Percentiles rank a stretch among this genome's conserved stretches.
Evolutionary conservation across 1,140 invertebrate species (phyloP).

Genomic region (Tigriopus japonicus): DNA sequence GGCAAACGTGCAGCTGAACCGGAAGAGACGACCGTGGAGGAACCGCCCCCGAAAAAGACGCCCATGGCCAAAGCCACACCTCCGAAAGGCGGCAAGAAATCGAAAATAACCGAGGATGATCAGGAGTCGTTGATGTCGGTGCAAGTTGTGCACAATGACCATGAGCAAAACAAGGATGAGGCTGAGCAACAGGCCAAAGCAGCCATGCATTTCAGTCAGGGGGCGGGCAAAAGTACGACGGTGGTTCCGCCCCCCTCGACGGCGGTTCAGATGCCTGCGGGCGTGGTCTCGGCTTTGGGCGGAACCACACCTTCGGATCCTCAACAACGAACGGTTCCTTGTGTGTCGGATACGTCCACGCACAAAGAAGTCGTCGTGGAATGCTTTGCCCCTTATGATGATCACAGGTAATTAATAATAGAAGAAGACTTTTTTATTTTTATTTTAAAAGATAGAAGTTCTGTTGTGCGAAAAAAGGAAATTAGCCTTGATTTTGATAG

Average conservation of each 20-base stretch:
- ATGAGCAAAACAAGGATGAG: not conserved
- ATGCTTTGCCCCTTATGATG: conserved; percentile 14
- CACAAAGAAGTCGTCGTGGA: conserved; percentile 9
- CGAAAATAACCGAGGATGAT: not conserved
- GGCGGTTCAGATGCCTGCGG: not conserved
- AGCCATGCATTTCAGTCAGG: too few species aligned
- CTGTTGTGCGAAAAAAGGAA: too few species aligned
- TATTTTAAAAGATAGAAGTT: too few species aligned
- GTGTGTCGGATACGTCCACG: not conserved
- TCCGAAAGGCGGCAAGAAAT: not conserved
- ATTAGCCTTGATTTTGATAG: too few species aligned
- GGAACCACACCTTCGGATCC: not conserved
- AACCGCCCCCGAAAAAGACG: not conserved
- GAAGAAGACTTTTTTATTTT: not conserved
- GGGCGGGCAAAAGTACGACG: not conserved
- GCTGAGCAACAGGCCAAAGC: not conserved
- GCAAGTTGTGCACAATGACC: not conserved
- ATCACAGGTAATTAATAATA: not conserved
- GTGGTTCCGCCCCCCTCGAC: too few species aligned
- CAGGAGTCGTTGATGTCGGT: not conserved
- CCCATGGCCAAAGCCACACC: not conserved
- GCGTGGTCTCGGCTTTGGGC: not conserved
- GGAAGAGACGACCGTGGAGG: not conserved
- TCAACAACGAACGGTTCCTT: not conserved
- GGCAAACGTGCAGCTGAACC: not conserved